Percentiles rank a stretch among this genome's conserved stretches.
Conservation (phyloP, 2,797 vertebrate genomes). For the Merluccius polli region DNA sequence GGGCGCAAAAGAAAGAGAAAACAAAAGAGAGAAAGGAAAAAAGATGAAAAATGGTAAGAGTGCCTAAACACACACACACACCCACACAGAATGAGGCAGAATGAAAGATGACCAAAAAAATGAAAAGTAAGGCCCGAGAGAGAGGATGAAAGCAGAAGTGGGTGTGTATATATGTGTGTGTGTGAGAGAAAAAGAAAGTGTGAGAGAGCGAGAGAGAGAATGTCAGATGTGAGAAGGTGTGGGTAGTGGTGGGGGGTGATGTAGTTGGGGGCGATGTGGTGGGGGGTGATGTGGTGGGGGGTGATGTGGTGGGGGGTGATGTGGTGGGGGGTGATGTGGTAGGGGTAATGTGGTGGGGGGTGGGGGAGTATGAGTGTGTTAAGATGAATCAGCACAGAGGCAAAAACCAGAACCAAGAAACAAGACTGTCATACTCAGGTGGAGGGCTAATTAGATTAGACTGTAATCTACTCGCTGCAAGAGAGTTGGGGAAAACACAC, state of each 20-base stretch:
- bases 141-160: neutral
- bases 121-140: neutral
- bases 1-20: neutral
- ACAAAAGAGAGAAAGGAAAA: neutral
- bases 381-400: neutral
- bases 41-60: neutral
- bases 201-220: neutral
- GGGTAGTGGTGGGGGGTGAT: neutral
- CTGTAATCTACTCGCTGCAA: conserved; percentile 7
- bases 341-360: too few relatives aligned
- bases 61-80: neutral
- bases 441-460: conserved; percentile 24
- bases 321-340: neutral
- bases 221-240: neutral
- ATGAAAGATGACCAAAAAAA: neutral
- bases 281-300: too few relatives aligned
- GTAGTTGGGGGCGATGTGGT: neutral
- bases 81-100: neutral
- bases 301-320: neutral
- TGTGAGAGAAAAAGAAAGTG: neutral
- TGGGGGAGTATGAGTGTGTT: neutral
- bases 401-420: neutral
- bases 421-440: neutral
- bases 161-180: neutral
- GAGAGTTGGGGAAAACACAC: neutral